Percentiles rank a stretch among this genome's conserved stretches.
Evolutionary conservation across 2,113 vertebrate genomes (phyloP).

Genomic region (Glareola pratincola): DNA sequence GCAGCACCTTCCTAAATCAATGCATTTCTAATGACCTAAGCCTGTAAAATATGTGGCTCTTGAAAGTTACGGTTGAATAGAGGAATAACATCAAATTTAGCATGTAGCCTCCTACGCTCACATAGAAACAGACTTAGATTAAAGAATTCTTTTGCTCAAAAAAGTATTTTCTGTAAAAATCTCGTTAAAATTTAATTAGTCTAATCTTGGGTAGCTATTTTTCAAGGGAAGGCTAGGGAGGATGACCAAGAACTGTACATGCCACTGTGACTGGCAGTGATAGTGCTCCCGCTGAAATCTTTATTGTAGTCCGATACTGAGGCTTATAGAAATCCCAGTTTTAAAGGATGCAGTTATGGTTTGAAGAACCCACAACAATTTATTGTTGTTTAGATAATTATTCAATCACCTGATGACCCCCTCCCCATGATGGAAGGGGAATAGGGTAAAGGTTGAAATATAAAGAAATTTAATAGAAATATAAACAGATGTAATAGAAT

Average conservation of each 20-base stretch:
- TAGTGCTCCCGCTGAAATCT: not conserved
- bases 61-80: not conserved
- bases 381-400: too few relatives aligned
- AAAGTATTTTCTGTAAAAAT: not conserved
- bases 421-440: too few relatives aligned
- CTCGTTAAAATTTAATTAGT: not conserved
- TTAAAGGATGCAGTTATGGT: not conserved
- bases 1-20: not conserved
- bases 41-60: not conserved
- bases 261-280: not conserved
- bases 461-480: too few relatives aligned
- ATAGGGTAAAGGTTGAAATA: too few relatives aligned
- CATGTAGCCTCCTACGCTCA: not conserved
- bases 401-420: too few relatives aligned
- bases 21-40: not conserved
- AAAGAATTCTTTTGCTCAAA: not conserved
- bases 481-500: too few relatives aligned
- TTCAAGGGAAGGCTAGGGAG: not conserved
- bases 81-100: not conserved
- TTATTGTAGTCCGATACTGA: not conserved
- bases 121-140: not conserved
- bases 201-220: not conserved
- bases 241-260: not conserved
- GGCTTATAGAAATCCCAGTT: not conserved
- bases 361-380: too few relatives aligned